Evolutionary conservation across 2,888 invertebrate genomes (phyloP).

Genomic region (Timema cristinae): DNA sequence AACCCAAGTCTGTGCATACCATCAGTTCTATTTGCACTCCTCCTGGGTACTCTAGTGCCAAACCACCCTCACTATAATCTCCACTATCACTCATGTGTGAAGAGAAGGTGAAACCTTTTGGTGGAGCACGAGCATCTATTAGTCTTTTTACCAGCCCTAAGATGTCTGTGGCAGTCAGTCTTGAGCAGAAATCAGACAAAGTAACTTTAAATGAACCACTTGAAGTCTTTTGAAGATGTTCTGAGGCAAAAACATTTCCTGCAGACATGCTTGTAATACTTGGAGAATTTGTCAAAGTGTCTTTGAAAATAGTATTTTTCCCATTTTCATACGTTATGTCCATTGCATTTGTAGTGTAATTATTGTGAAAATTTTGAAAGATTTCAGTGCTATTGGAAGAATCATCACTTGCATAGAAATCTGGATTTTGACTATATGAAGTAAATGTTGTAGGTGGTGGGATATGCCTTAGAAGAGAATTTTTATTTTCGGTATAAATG

Average conservation of each 20-base stretch:
- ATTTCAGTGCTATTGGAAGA: constrained; percentile 22
- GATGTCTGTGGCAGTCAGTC: constrained; percentile 73
- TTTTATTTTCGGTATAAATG: constrained; percentile 23
- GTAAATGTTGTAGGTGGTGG: constrained; percentile 24
- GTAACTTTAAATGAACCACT: constrained; percentile 61
- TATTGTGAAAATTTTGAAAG: constrained; percentile 19
- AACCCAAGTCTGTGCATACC: constrained; percentile 59
- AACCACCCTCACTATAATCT: constrained; percentile 43
- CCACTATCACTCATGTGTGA: constrained; percentile 40
- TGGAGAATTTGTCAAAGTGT: constrained; percentile 40
- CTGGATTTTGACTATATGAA: constrained; percentile 18
- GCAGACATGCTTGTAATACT: constrained; percentile 20
- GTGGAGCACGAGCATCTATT: constrained; percentile 73
- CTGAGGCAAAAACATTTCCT: constrained; percentile 28
- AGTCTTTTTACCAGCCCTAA: constrained; percentile 74
- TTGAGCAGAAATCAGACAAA: constrained; percentile 73
- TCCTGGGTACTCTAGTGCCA: constrained; percentile 72
- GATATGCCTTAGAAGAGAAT: constrained; percentile 27
- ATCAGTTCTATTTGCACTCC: constrained; percentile 83
- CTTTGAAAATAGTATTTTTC: constrained; percentile 40
- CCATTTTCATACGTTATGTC: constrained; percentile 45
- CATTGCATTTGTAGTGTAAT: constrained; percentile 18
- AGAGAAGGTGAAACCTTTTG: constrained; percentile 56
- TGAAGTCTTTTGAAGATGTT: constrained; percentile 41
- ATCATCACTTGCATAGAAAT: constrained; percentile 25